Base-by-base conservation (phyloP, 2,888 invertebrate species). In the Macrophya alboannulata region DNA sequence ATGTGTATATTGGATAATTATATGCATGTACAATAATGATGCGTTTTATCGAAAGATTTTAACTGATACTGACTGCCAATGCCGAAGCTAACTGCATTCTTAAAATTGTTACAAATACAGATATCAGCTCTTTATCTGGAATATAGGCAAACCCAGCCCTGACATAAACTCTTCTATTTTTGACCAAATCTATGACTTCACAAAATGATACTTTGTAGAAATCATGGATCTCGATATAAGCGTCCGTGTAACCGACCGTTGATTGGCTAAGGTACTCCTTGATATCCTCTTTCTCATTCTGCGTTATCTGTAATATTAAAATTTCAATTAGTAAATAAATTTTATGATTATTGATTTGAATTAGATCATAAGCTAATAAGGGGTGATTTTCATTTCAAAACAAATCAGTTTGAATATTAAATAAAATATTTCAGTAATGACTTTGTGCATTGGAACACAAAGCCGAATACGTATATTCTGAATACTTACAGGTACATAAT, bases 61-160 rank as follows among this genome's bases (percentile, higher is more conserved):
- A 59, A 48, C 25, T 48, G 55, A 87, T 86, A 93, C 94, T 93
- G 92, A 97, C 95, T 88, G 95, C 95, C 87, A 98, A 94, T 84
- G 96, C 95, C 89, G 96, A 95, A 85, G 95, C 96, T 83, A 99
- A 94, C 89, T 96, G 95, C 48, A 95, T 95, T 90, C 97, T 95
- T 92, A 97, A 98, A 88, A 96, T 95, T 4, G 97, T 95, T 48
- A 96, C 95, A 71, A 99, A 95, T 79, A 99, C 96, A 9, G 97
- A 97, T 76, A 97, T 95, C 89, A 99, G 95, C 89, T 99, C 99
- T 88, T 95, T 95, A 86, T 96, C 96, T 0, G 98, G 97, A 76
- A 99, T 97, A 93, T 97, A 99, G 0, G 99, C 99, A 93, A 95
- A 97, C 4, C 99, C 99, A 85, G 94, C 94, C 88, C 95, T 95